Evolutionary conservation across 2,797 vertebrate species (phyloP).

Genomic region (Darevskia nairensis): DNA sequence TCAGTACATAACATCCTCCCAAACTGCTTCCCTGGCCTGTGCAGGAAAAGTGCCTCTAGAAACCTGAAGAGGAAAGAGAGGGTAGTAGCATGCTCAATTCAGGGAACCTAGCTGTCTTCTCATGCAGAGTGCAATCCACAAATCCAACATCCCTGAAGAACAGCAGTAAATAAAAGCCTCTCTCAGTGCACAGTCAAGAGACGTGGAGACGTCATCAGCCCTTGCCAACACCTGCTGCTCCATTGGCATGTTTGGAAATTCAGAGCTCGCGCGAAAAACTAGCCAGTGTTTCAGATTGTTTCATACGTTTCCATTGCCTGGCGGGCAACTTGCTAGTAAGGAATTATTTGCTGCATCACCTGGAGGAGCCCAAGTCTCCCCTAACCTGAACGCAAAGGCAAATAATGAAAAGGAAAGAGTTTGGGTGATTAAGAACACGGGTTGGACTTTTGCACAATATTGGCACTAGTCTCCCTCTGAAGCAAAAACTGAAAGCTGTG

Average conservation of each 20-base stretch:
- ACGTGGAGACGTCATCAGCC: background rate
- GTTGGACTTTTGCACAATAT: background rate
- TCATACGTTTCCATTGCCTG: background rate
- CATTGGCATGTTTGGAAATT: background rate
- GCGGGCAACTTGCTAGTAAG: background rate
- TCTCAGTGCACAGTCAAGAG: background rate
- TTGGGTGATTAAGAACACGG: background rate
- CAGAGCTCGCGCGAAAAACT: background rate
- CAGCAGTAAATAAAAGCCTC: background rate
- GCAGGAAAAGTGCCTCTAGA: background rate
- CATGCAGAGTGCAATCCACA: too few relatives aligned
- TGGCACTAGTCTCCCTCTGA: background rate
- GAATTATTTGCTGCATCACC: background rate
- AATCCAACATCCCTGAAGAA: background rate
- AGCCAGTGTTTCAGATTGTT: background rate
- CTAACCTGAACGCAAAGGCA: background rate
- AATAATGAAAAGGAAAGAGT: slow-evolving; percentile 9
- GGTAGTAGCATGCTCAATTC: background rate
- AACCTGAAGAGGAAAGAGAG: background rate
- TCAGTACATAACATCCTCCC: background rate
- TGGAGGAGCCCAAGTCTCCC: background rate
- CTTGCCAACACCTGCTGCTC: background rate
- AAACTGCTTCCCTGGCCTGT: background rate
- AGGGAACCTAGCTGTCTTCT: background rate
- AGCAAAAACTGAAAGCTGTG: slow-evolving; percentile 22